Base-by-base conservation (phyloP, 2,888 invertebrate species). In the Polydesmus complanatus region DNA sequence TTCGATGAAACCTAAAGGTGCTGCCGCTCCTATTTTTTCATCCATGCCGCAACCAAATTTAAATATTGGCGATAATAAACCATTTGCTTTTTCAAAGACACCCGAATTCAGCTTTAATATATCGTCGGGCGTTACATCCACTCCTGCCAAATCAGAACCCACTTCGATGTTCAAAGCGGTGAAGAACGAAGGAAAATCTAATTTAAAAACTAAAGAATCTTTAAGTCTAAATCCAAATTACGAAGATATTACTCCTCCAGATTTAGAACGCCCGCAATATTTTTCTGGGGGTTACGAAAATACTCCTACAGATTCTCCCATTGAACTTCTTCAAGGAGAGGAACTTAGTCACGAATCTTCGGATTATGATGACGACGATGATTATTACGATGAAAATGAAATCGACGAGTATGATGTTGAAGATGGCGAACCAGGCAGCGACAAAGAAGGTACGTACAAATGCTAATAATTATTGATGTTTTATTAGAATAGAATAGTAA, bases 191-290 rank as follows among this genome's bases (percentile, higher is more conserved):
- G 14, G 37, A 14, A 37, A 37, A 37, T 5, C 5, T 8, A 37
- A 8, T 37, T 37, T 14, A 14, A 37, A 37, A 14, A 37, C 37
- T 37, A 5, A 5, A 37, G 37, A 37, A 37, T 5, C 5, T 8
- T 37, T 14, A 37, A 37, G 5, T 8, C 5, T 37, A 8, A 37
- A 37, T 37, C 37, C 37, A 37, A 21, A 14, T 2, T 56, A 56
- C 49, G 57, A 56, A 23, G 57, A 56, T 21, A 22, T 56, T 3
- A 56, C 57, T 14, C 57, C 57, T 18, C 57, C 57, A 1, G 1
- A 18, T 27, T 27, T 27, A n/a, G n/a, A n/a, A 8, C 37, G 37
- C 14, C 14, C 14, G 37, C 37, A 37, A 5, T 14, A 37, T 37
- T 37, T 37, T n/a, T n/a, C n/a, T n/a, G n/a, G n/a, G n/a, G n/a